A percentile compares a stretch with the other conserved stretches of the same genome.
Conservation (phyloP, 1,140 invertebrate species). For the Pemphigus obesinymphae region DNA sequence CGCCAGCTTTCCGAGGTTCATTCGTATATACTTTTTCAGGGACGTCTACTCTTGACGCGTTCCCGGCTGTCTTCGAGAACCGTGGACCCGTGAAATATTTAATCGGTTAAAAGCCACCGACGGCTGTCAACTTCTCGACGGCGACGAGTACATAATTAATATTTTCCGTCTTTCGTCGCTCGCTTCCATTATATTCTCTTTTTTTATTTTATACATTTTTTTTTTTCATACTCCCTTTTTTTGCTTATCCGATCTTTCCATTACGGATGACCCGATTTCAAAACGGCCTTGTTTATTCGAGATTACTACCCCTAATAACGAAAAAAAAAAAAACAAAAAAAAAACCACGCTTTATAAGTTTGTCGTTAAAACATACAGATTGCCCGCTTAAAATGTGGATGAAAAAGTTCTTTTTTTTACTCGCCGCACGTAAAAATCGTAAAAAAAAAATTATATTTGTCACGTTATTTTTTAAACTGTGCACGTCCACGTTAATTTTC, state of each 20-base stretch:
- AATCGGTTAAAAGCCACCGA: constrained; percentile 41
- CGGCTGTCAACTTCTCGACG: neutral
- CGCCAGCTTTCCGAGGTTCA: neutral
- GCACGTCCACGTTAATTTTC: neutral
- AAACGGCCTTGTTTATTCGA: neutral
- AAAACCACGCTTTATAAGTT: neutral
- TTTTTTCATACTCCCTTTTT: neutral
- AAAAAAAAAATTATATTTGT: neutral
- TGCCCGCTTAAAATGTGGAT: neutral
- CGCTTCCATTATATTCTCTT: neutral
- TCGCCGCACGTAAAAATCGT: neutral
- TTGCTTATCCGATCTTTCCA: neutral
- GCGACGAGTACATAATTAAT: constrained; percentile 35
- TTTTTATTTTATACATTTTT: neutral
- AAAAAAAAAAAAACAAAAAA: neutral
- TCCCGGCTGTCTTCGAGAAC: neutral
- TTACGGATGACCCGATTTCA: constrained; percentile 3
- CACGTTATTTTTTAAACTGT: neutral
- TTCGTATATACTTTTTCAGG: neutral
- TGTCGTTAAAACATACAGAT: neutral
- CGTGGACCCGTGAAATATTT: constrained; percentile 19
- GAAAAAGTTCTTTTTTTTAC: neutral
- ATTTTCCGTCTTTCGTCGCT: neutral
- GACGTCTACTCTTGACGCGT: neutral
- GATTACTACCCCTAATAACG: neutral